Evolutionary conservation across 1,140 invertebrate genomes (phyloP), one percentile per base, ranked within the genome.

Genomic region (Zaprionus camerounensis): DNA sequence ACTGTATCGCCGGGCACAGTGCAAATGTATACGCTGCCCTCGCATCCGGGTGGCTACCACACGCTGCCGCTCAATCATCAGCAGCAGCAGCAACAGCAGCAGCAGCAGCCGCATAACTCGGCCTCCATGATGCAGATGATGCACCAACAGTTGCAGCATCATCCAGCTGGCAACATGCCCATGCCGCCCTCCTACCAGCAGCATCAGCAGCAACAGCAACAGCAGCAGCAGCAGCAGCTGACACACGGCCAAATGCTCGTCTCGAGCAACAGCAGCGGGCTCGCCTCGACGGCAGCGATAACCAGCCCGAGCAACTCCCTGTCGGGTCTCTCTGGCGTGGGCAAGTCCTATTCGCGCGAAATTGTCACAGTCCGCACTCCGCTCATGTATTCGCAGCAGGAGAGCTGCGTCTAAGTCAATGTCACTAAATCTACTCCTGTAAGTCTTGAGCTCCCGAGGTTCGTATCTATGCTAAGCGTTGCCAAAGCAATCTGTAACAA

Each of bases 341-440:
- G 87, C 28, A 92, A 92, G 77, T 92, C 88, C 59, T 94, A 94
- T 71, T 91, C 94, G 76, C 93, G 96, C 73, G 97, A 97, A 92
- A 96, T 97, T 11, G 96, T 97, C 15, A 97, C 97, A 4, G 96
- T 97, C 17, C 94, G 96, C 80, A 97, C 96, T 31, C 97, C 96
- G 1, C 93, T 97, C 2, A 95, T 97, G 92, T 95, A 95, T 64
- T 96, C 96, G 56, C 96, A 96, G 87, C 96, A 97, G 91, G 97
- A 97, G 91, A 97, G 96, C 91, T 97, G 96, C 92, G 97, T 97
- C 93, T 97, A 97, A 95, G 76, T 65, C 20, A 15, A 53, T 57
- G 34, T 36, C 36, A 65, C 67, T 49, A 28, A 34, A 53, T 12
- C 15, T 82, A 84, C 61, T 75, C 53, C 59, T 63, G 49, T 83